Evolutionary conservation across 2,888 invertebrate species (phyloP), one percentile per base, ranked within the genome.

Genomic region (Orthosia incerta): DNA sequence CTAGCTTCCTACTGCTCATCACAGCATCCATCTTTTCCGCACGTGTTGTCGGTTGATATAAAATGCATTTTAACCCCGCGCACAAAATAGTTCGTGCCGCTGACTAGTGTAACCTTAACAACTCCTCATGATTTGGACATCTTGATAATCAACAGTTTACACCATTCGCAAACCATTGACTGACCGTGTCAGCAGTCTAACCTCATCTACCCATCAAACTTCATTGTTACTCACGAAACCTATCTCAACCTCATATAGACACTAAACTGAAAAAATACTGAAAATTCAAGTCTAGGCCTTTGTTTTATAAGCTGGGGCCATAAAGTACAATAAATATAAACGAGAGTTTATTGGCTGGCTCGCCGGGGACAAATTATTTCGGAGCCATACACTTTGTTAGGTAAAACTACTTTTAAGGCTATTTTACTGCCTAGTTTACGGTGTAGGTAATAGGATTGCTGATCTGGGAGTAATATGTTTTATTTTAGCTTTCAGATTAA

Each of bases 241-340:
- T 16, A 23, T 5, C 31, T n/a, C 50, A 64, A 1, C 2, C 4
- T 13, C 5, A 48, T 70, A 56, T 51, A 39, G 15, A 57, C 0
- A 5, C 2, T 5, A 18, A 3, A 3, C 45, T 59, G 31, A 72
- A 55, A 76, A 62, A 56, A 23, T 39, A 20, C 60, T 57, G n/a
- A 72, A 78, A 69, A 50, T 51, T 45, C 31, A 55, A 62, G 48
- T 62, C 61, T 63, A 77, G 73, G 53, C 77, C 18, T 48, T 67
- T 68, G 50, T 76, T 69, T 71, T 77, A 71, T 67, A 76, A 72
- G 57, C 64, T 26, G 1, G 1, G 11, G 23, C 51, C 48, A 73
- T 85, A 85, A 86, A 86, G 39, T 70, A 78, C 78, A 80, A 82
- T 86, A 66, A 65, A 80, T 57, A 66, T 63, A 82, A 84, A 84